phyloP scores from a whole-genome alignment of 2,888 invertebrate species.

The Protodeltote pygarga region DNA sequence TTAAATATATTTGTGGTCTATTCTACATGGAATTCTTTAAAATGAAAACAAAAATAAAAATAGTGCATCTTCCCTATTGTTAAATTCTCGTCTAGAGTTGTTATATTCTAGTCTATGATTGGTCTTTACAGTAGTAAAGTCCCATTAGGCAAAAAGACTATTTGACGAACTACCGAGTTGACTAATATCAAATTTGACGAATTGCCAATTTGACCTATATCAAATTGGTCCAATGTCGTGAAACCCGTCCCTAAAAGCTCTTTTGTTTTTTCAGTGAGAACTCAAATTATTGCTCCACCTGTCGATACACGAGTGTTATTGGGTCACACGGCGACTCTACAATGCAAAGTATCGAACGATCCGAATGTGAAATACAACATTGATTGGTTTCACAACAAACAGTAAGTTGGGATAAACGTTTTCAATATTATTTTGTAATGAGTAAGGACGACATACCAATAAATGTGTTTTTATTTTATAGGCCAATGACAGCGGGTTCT shows the following conservation, averaged over 20 bases:
- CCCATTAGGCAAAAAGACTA: no score
- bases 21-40: no score
- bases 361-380: constrained; percentile 94
- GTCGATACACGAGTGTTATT: constrained; percentile 96
- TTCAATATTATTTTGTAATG: constrained; percentile 5
- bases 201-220: no score
- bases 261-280: constrained; percentile 90
- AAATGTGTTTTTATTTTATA: constrained; percentile 42
- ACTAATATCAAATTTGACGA: no score
- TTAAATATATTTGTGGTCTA: no score
- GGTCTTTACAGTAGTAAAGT: not conserved
- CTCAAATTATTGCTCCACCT: constrained; percentile 97
- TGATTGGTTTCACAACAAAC: constrained; percentile 95
- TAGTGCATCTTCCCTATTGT: no score
- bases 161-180: no score
- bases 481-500: constrained; percentile 87
- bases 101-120: no score
- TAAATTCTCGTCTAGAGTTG: no score
- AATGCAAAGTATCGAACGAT: constrained; percentile 97
- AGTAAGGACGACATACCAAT: not conserved
- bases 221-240: no score
- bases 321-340: constrained; percentile 96
- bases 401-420: constrained; percentile 85
- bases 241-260: constrained; percentile 2
- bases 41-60: no score